A percentile compares a stretch with the other conserved stretches of the same genome.
phyloP scores from a whole-genome alignment of 92 coral and sea anemone genomes.

The Phymanthus crucifer region DNA sequence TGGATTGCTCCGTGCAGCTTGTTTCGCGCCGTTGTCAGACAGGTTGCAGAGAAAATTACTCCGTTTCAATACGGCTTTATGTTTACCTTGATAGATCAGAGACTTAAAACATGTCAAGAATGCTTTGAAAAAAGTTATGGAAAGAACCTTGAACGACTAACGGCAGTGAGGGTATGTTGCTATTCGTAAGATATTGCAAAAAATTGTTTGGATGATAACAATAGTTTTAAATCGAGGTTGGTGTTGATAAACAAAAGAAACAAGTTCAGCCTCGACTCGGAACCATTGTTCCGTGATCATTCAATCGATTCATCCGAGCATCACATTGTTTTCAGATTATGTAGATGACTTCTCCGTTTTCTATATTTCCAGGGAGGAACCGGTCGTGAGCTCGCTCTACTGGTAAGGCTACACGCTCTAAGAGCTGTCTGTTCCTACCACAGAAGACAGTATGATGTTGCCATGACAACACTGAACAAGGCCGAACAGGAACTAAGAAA shows the following conservation, averaged over 20 bases:
- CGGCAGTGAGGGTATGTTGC: conserved; percentile 65
- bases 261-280: no score
- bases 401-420: conserved; percentile 79
- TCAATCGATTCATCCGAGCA: not conserved
- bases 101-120: conserved; percentile 69
- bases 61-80: no score
- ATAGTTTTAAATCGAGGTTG: no score
- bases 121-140: conserved; percentile 94
- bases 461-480: conserved; percentile 49
- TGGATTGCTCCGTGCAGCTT: no score
- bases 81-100: conserved; percentile 53
- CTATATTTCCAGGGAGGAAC: conserved; percentile 68
- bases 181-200: not conserved
- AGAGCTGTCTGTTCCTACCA: conserved; percentile 90
- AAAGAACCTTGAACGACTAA: conserved; percentile 78
- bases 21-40: not conserved
- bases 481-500: conserved; percentile 48
- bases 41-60: no score
- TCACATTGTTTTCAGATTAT: not conserved
- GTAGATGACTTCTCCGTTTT: not conserved
- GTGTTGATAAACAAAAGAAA: no score
- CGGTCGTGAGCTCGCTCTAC: conserved; percentile 80
- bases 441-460: conserved; percentile 49
- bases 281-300: no score
- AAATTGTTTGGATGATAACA: not conserved